phyloP scores from a whole-genome alignment of 2,888 invertebrate species.

The Troglohyphantes excavatus region DNA sequence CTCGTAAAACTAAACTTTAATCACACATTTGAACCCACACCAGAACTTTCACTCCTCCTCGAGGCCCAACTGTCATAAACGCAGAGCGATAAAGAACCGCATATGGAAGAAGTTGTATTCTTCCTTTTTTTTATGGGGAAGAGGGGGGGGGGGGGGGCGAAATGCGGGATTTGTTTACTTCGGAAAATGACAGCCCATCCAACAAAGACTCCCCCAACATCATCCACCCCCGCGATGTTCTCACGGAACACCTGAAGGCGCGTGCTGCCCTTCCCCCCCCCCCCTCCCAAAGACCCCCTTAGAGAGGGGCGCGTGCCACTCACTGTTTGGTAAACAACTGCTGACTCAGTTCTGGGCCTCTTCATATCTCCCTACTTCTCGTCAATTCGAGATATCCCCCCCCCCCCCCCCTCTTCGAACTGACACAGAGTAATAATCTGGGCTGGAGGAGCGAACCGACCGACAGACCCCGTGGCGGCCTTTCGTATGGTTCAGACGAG shows the following conservation, averaged over 20 bases:
- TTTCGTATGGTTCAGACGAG: no score
- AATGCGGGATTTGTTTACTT: conserved; percentile 70
- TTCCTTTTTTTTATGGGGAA: conserved; percentile 28
- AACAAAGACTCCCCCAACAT: conserved; percentile 47
- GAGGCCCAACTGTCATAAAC: neutral
- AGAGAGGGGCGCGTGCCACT: conserved; percentile 63
- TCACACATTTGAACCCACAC: neutral
- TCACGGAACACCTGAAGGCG: conserved; percentile 75
- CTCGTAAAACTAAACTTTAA: neutral
- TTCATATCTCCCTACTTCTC: neutral
- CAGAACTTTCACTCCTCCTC: neutral
- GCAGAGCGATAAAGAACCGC: conserved; percentile 33
- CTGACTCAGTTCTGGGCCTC: conserved; percentile 49
- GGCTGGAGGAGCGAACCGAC: no score
- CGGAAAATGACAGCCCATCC: conserved; percentile 67
- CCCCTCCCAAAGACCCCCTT: no score
- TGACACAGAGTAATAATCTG: no score
- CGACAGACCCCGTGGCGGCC: no score
- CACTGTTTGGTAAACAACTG: conserved; percentile 77
- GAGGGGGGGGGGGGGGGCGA: no score
- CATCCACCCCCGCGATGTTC: conserved; percentile 70
- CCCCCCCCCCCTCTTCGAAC: neutral
- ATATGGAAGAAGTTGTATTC: conserved; percentile 6
- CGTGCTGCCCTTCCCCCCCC: conserved; percentile 41
- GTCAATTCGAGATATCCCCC: neutral